Base-by-base conservation (phyloP, 2,113 vertebrate genomes). In the Eidolon helvum region DNA sequence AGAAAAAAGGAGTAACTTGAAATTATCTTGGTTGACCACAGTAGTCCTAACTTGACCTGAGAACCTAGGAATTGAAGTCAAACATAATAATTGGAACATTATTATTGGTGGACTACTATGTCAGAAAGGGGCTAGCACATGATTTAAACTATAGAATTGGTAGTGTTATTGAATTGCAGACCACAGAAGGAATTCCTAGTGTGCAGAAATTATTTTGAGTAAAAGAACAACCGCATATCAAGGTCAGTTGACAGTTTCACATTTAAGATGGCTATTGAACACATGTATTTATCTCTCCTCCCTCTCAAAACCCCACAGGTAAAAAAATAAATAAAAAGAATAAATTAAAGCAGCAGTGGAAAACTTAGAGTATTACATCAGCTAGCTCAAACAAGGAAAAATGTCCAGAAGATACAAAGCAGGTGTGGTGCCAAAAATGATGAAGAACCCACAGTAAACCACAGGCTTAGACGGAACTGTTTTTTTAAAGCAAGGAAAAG, bases 201-300 rank as follows among this genome's bases (percentile, higher is more conserved):
- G 57, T 53, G 65, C 35, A 96, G 86, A 88, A 87, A 82, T 94
- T 87, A 38, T 79, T 96, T 74, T 96, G 86, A 85, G 82, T 61
- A 22, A 91, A 90, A 35, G 15, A 92, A 63, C 33, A 87, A n/a
- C 28, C 16, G 80, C 79, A 86, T 93, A 19, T 71, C n/a, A 65
- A 83, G 38, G n/a, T 65, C 45, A 63, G 19, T 40, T 11, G 68
- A 33, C 18, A 82, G 48, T 69, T 83, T 55, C 63, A 87, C 24
- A 65, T 33, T 72, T 66, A 38, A 50, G 43, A 28, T 19, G 30
- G 15, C 16, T 74, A 83, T 11, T 78, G 15, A 94, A 88, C n/a
- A 82, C 9, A n/a, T 16, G 10, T 5, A 61, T 95, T 91, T 93
- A 26, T 57, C 5, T 71, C 18, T 68, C 18, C 7, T 45, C 24